Evolutionary conservation across 2,113 vertebrate genomes (phyloP), one percentile per base, ranked within the genome.

Genomic region (Peucedramus taeniatus): DNA sequence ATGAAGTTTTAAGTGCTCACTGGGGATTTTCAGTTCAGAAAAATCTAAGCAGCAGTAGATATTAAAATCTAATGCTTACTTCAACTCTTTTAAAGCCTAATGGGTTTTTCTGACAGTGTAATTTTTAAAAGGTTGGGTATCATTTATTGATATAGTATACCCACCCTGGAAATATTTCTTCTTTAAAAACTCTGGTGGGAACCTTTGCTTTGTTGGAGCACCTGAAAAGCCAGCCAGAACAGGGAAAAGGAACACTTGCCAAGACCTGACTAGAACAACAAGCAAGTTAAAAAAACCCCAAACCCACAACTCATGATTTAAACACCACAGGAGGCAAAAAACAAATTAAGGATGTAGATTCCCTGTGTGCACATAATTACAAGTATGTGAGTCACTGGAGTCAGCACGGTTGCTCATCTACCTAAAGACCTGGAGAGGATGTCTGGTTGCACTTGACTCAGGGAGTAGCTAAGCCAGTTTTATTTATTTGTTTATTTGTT

Each of bases 51-150:
- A 97, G 97, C 97, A 95, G 97, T 98, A 97, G 98, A 98, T 98
- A 98, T 98, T 98, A 98, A 98, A 98, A 98, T 98, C 97, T 97
- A 98, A 98, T 98, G 98, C 98, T 98, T 98, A 98, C 98, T 97
- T 97, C 98, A 97, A 98, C 97, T 97, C 96, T 97, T 98, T 97
- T 98, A 98, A 96, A 97, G 89, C 93, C 93, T 98, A 98, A 98
- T 98, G 97, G 95, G 70, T 97, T 98, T 98, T 97, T 97, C 97
- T 98, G 98, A 98, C 97, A 97, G 96, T 94, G 97, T 98, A 97
- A 98, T 98, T 98, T 98, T 98, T 98, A 97, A 98, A 98, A 98
- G 97, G 96, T 97, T 98, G 95, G 93, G 90, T 98, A 97, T 98
- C 97, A 97, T 98, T 98, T 98, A 98, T 98, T 98, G 98, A 98